Evolutionary conservation across 2,113 vertebrate species (phyloP), one percentile per base, ranked within the genome.

Genomic region (Myiozetetes cayanensis): DNA sequence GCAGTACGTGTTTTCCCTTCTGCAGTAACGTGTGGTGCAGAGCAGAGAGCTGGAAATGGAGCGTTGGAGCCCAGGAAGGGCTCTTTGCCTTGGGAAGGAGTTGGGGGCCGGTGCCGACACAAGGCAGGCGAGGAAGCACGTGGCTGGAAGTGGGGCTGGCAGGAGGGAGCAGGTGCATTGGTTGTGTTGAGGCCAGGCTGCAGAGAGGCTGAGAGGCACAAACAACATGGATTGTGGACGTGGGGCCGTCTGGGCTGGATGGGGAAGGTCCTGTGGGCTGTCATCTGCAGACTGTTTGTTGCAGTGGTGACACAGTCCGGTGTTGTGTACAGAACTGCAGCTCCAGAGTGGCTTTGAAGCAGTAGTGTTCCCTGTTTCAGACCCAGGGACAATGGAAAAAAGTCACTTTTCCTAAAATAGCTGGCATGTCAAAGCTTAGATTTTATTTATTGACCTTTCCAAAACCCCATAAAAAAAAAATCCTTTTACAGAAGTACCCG

Each of bases 211-310:
- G n/a, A 3, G 59, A 52, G n/a, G 44, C 8, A 6, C 1, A 27
- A 72, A 41, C 21, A 23, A 6, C 14, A 0, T 0, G 1, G 55
- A 5, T 0, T 16, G 66, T 7, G 47, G 37, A 6, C 7, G 31
- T 15, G 75, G 31, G 46, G 14, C 43, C 20, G 5, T 17, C 74
- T n/a, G 84, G 50, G 25, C 14, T 52, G 53, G 15, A 3, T 3
- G 24, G 58, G 35, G 28, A 65, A 10, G 33, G 25, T 27, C 39
- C 74, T 2, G 1, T 4, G 37, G 31, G 6, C 10, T 24, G 44
- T 33, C 14, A n/a, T 52, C 63, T 50, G n/a, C 50, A 10, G 59
- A 22, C 30, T 68, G 55, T 9, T 10, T 8, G 67, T 0, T 6
- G 24, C 25, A 41, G 10, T 1, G 3, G 4, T 61, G 68, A 14